These are phyloP conservation scores for Thera britannica DNA, from an alignment of 2,888 invertebrate species.

Conservation along the genomic window DNA sequence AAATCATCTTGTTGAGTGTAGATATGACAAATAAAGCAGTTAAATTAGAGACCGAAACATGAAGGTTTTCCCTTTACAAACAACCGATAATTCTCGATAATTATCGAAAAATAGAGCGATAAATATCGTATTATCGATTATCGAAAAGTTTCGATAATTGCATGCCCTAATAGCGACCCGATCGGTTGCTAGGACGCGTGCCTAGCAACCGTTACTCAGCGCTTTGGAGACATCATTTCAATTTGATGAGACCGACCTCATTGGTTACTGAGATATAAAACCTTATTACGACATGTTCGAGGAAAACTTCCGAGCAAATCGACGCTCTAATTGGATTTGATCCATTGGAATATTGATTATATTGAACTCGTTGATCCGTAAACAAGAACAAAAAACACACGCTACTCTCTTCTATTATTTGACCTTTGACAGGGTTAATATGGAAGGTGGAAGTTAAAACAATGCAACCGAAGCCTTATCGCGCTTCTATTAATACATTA, in stretches of 20 bases:
- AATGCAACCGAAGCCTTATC: slow-evolving; percentile 42
- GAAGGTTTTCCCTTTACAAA: no score
- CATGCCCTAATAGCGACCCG: slow-evolving; percentile 34
- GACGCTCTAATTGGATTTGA: slow-evolving; percentile 20
- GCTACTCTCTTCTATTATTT: slow-evolving; percentile 38
- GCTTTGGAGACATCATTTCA: slow-evolving; percentile 55
- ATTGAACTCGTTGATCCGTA: slow-evolving; percentile 32
- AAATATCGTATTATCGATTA: no score
- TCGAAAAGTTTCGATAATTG: no score
- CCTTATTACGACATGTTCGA: slow-evolving; percentile 38
- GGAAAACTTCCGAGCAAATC: slow-evolving; percentile 24
- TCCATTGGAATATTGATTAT: slow-evolving; percentile 16
- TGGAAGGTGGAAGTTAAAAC: slow-evolving; percentile 42
- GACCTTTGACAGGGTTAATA: slow-evolving; percentile 51
- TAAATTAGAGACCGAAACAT: no score
- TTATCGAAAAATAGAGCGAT: no score
- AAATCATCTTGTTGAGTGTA: no score
- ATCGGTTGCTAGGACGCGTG: slow-evolving; percentile 58
- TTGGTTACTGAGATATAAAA: slow-evolving; percentile 47
- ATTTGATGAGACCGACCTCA: slow-evolving; percentile 59
- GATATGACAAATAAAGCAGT: no score
- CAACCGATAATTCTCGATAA: no score
- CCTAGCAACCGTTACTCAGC: slow-evolving; percentile 56
- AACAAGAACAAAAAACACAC: slow-evolving; percentile 31
- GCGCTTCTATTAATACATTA: slow-evolving; percentile 52